Base-by-base conservation (phyloP, 2,888 invertebrate genomes). In the Cecidostiba fungosa region DNA sequence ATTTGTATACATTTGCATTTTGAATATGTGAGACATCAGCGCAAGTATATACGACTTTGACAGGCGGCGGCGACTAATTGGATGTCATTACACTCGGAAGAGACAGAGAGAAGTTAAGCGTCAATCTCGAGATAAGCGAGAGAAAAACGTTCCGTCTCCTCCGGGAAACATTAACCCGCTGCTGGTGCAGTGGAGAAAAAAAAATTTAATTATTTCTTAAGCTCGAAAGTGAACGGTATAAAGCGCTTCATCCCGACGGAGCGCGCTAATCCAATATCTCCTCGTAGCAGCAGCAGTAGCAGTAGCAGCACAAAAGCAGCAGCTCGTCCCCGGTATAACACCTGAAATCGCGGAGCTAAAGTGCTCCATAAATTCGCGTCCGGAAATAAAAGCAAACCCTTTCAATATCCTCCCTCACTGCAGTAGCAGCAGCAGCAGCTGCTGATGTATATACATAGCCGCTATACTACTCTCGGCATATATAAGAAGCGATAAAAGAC, bases 351-450 rank as follows among this genome's bases (percentile, higher is more conserved):
- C 66, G 4, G 29, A 29, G 66, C 36, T 70, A 70, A 70, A 70
- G 50, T 70, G 50, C 36, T 79, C 29, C 77, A 66, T 77, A 79
- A 79, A 80, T 80, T 80, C 80, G n/a, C 70, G 6, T 59, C 29
- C 29, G 72, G 69, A 80, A 80, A 80, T 80, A 80, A 80, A 80
- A 54, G 16, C 39, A 36, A 80, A 72, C 36, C 59, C 72, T 80
- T 80, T 54, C 54, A 36, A 72, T 80, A 39, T 50, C 23, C 72
- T 66, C 66, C 26, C 66, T 29, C 29, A 14, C 26, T n/a, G 5
- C 54, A n/a, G n/a, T n/a, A 19, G 50, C 36, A 8, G 32, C 32
- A 6, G 36, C 36, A 6, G 36, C 36, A 4, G 19, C 19, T 47
- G 14, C 23, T 50, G 74, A n/a, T 19, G 10, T 76, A 50, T 32